Conservation (phyloP, 2,888 invertebrate genomes). For the Limnephilus lunatus region DNA sequence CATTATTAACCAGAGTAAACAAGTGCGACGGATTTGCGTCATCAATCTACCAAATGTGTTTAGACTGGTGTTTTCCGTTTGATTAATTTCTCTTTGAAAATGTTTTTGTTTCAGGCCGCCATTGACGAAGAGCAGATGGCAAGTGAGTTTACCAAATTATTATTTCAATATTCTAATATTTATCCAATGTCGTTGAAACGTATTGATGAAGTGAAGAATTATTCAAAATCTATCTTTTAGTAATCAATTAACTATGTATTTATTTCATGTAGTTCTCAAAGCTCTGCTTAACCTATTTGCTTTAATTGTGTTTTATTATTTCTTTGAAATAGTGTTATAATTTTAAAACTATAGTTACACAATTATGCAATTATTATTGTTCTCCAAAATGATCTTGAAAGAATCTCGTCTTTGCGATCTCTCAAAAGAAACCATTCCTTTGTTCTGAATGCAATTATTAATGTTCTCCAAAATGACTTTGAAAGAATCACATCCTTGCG, state of each 20-base stretch:
- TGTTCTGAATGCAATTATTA: no score
- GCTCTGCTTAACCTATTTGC: no score
- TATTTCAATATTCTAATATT: slow-evolving; percentile 4
- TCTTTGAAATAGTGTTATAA: no score
- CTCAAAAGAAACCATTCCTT: no score
- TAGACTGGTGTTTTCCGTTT: not conserved
- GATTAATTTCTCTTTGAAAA: not conserved
- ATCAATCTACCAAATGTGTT: not conserved
- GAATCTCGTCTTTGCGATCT: no score
- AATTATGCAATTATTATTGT: no score
- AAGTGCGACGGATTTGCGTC: not conserved
- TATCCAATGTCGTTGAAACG: not conserved
- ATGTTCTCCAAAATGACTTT: no score
- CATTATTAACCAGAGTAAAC: not conserved
- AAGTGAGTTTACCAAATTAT: slow-evolving; percentile 71
- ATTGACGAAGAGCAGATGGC: slow-evolving; percentile 76
- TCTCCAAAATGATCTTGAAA: no score
- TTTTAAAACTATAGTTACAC: no score
- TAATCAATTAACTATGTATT: no score
- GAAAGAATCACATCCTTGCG: no score
- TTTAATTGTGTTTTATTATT: no score
- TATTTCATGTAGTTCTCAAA: not conserved
- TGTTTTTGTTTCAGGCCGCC: slow-evolving; percentile 68
- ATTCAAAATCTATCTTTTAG: not conserved
- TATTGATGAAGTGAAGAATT: not conserved